Evolutionary conservation across 1,140 invertebrate genomes (phyloP).

Genomic region (Leptinotarsa undecemlineata): DNA sequence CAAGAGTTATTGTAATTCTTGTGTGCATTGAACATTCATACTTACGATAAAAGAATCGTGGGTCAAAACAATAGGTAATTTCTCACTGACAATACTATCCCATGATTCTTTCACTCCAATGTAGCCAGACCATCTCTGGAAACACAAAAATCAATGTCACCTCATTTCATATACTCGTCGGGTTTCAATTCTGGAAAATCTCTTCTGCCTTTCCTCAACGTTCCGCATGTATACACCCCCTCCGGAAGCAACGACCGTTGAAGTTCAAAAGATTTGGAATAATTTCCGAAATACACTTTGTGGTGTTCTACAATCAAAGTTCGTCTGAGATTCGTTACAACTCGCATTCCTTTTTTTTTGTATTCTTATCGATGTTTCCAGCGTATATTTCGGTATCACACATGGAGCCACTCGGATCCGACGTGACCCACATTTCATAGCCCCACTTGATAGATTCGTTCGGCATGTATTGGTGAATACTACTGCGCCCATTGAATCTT

Average conservation of each 20-base stretch:
- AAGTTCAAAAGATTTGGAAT: constrained; percentile 41
- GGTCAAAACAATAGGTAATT: too few species aligned
- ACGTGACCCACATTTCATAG: constrained; percentile 51
- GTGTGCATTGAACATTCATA: too few species aligned
- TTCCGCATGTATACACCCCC: background rate
- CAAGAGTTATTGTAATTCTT: too few species aligned
- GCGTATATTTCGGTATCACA: constrained; percentile 37
- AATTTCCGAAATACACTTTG: constrained; percentile 48
- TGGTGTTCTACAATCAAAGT: constrained; percentile 21
- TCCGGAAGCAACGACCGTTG: background rate
- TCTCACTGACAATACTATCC: too few species aligned
- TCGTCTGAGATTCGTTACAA: constrained; percentile 49
- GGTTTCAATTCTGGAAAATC: background rate
- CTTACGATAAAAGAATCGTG: too few species aligned
- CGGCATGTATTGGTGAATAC: background rate
- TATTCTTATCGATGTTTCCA: constrained; percentile 15
- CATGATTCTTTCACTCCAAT: too few species aligned
- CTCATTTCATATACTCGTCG: too few species aligned
- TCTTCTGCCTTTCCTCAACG: background rate
- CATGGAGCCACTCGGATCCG: constrained; percentile 49
- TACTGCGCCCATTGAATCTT: too few species aligned
- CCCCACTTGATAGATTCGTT: constrained; percentile 54
- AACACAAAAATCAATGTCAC: too few species aligned
- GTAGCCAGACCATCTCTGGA: too few species aligned
- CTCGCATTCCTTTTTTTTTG: constrained; percentile 48